Percentiles rank a stretch among this genome's conserved stretches.
These are phyloP conservation scores for Salticus scenicus DNA, from an alignment of 2,888 invertebrate genomes.

Conservation along the genomic window DNA sequence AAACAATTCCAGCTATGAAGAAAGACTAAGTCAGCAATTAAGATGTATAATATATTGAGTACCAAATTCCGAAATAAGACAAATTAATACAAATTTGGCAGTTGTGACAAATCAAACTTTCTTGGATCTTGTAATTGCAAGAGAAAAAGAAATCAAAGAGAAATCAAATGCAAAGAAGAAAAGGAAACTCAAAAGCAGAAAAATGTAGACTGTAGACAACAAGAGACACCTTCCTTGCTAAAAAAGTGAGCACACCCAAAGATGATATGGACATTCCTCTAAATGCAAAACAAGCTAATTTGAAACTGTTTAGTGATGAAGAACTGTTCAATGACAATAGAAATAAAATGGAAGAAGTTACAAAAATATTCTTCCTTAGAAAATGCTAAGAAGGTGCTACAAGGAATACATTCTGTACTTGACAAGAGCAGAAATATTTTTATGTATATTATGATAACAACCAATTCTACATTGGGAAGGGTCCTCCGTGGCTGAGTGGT, in stretches of 20 bases:
- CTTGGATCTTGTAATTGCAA: conserved; percentile 5
- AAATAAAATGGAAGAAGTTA: background rate
- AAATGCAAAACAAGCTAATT: background rate
- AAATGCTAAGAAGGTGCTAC: background rate
- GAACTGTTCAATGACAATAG: background rate
- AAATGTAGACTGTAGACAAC: background rate
- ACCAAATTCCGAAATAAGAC: background rate
- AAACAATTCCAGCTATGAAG: background rate
- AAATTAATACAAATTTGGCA: background rate
- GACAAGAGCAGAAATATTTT: conserved; percentile 11
- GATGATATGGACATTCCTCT: background rate
- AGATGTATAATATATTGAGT: background rate
- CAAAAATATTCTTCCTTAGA: background rate
- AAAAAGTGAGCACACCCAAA: background rate
- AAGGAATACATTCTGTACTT: background rate
- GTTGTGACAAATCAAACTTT: background rate
- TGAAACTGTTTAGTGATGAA: conserved; percentile 2
- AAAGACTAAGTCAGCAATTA: background rate
- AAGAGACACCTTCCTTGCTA: background rate
- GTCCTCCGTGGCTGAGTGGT: too few species aligned
- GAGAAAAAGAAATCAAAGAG: background rate
- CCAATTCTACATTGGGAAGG: conserved; percentile 2
- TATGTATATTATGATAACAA: background rate
- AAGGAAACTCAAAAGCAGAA: background rate
- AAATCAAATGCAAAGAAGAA: conserved; percentile 7